phyloP scores from a whole-genome alignment of 2,888 invertebrate species.

The Lasioglossum malachurum region DNA sequence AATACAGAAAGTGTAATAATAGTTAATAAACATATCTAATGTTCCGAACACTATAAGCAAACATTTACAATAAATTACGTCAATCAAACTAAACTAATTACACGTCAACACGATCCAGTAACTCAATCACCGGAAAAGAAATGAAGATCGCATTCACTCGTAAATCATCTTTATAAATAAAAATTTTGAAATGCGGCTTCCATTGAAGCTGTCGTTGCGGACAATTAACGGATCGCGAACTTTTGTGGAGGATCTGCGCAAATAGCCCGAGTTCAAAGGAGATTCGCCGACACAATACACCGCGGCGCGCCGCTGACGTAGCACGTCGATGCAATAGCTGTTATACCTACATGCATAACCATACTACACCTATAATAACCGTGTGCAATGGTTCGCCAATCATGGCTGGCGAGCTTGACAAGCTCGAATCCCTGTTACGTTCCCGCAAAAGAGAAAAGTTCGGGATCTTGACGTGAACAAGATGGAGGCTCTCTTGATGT shows the following conservation, averaged over 20 bases:
- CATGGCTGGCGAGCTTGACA: neutral
- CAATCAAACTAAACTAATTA: neutral
- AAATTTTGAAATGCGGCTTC: neutral
- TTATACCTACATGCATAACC: neutral
- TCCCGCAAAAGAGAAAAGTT: slow-evolving; percentile 2
- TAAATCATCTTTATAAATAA: neutral
- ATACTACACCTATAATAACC: neutral
- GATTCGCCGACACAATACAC: neutral
- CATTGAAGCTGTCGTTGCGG: neutral
- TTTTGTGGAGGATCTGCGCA: neutral
- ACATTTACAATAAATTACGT: neutral
- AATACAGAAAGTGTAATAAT: no score
- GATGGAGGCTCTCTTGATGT: slow-evolving; percentile 9
- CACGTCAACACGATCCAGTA: neutral
- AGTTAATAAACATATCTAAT: no score
- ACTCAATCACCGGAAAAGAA: neutral
- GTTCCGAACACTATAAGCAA: neutral
- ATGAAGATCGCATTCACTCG: neutral
- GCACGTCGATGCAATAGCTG: neutral
- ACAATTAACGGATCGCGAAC: neutral
- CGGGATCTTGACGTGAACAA: neutral
- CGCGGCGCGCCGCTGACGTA: neutral
- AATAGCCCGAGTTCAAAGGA: neutral
- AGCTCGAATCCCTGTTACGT: neutral
- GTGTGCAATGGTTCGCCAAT: neutral